phyloP scores from a whole-genome alignment of 2,797 vertebrate genomes.

The Orientallactaga sibirica region DNA sequence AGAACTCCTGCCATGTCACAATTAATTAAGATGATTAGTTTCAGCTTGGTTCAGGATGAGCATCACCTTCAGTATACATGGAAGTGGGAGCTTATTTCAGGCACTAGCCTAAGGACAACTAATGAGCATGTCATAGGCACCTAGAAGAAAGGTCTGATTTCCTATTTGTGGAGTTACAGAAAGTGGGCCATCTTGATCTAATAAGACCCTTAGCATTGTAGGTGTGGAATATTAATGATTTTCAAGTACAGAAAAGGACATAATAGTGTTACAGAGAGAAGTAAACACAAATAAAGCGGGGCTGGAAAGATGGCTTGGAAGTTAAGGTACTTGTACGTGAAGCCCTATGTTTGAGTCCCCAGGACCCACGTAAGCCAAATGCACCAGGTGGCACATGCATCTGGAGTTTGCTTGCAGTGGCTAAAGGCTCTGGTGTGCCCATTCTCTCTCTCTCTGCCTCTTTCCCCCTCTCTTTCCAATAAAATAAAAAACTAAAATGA shows the following conservation, averaged over 20 bases:
- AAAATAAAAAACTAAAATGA: no score
- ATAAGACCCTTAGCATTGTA: neutral
- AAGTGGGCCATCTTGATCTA: neutral
- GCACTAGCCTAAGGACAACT: neutral
- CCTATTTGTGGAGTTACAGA: slow-evolving; percentile 22
- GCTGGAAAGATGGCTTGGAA: no score
- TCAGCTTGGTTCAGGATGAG: neutral
- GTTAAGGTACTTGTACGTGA: no score
- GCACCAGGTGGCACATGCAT: no score
- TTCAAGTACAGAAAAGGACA: neutral
- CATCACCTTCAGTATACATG: neutral
- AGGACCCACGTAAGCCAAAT: no score
- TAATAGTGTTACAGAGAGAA: neutral
- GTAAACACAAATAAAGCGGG: neutral
- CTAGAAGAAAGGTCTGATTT: slow-evolving; percentile 24
- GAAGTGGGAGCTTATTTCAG: neutral
- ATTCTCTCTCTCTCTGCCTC: no score
- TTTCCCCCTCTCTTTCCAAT: no score
- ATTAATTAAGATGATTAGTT: no score
- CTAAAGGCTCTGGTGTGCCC: no score
- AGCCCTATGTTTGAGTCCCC: no score
- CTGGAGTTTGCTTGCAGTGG: no score
- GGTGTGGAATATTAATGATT: neutral
- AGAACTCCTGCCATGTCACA: no score
- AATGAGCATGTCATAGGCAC: neutral